These are phyloP conservation scores for Collichthys lucidus DNA, from an alignment of 2,113 vertebrate genomes.

Conservation along the genomic window DNA sequence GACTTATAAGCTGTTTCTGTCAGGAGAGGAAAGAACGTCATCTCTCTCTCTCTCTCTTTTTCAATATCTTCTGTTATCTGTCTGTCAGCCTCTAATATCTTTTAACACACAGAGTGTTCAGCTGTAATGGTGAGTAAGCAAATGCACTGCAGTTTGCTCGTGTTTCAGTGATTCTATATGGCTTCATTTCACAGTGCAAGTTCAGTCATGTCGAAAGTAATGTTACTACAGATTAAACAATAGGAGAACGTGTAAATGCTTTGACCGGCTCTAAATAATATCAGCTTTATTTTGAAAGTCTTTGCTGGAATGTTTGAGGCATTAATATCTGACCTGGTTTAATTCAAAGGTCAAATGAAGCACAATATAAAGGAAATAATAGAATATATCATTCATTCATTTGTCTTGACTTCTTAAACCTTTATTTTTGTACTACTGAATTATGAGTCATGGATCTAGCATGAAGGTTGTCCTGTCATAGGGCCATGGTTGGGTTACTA, in stretches of 20 bases:
- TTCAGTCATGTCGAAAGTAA: conserved; percentile 9
- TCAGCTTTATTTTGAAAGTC: conserved; percentile 1
- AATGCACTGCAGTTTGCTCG: neutral
- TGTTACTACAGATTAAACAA: neutral
- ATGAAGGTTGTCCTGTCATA: conserved; percentile 75
- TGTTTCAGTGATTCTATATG: neutral
- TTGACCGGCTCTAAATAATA: neutral
- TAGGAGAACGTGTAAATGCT: neutral
- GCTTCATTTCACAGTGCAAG: neutral
- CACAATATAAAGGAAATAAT: neutral
- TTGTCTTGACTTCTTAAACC: conserved; percentile 21
- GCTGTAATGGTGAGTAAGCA: conserved; percentile 66
- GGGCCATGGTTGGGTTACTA: conserved; percentile 70
- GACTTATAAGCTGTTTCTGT: conserved; percentile 46
- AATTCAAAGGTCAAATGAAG: conserved; percentile 11
- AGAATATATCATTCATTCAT: neutral
- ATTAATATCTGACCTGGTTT: neutral
- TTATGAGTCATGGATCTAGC: conserved; percentile 67
- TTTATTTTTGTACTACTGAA: conserved; percentile 64
- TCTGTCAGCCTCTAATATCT: conserved; percentile 11
- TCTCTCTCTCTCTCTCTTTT: neutral
- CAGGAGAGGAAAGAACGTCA: conserved; percentile 36
- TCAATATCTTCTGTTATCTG: conserved; percentile 7
- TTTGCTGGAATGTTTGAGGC: neutral
- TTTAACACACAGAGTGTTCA: conserved; percentile 9